Evolutionary conservation across 2,797 vertebrate genomes (phyloP).

Genomic region (Tadarida brasiliensis): DNA sequence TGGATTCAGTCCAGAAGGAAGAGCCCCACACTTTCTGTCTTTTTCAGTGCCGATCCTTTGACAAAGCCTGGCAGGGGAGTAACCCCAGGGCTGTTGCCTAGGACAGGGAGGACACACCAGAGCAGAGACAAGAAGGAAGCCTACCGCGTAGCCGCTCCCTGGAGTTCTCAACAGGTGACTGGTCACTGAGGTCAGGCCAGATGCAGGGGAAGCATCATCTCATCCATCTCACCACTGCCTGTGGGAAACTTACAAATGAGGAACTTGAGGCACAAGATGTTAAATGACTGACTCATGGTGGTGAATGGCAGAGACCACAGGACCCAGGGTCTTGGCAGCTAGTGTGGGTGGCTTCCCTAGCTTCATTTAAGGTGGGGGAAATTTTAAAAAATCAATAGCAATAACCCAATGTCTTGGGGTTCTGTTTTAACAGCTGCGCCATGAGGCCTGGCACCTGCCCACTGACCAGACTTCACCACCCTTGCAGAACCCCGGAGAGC

Average conservation of each 20-base stretch:
- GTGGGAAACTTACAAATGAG: neutral
- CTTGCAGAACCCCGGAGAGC: neutral
- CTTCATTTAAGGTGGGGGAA: neutral
- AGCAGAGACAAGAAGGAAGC: neutral
- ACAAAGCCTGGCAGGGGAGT: neutral
- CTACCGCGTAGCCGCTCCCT: neutral
- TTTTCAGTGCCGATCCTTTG: neutral
- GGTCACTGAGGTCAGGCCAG: neutral
- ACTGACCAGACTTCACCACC: neutral
- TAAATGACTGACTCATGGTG: neutral
- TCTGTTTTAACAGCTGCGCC: neutral
- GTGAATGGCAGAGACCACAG: neutral
- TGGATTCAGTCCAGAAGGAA: neutral
- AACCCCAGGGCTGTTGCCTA: neutral
- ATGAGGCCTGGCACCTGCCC: neutral
- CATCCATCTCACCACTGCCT: too few relatives aligned
- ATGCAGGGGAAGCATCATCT: neutral
- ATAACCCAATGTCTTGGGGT: neutral
- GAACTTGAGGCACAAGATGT: neutral
- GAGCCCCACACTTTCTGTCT: fast-evolving
- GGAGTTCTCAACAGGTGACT: neutral
- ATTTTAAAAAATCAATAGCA: neutral
- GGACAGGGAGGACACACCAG: too few relatives aligned
- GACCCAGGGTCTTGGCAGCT: neutral
- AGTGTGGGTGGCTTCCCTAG: neutral